Base-by-base conservation (phyloP, 2,888 invertebrate species). In the Diplolepis rosae region DNA sequence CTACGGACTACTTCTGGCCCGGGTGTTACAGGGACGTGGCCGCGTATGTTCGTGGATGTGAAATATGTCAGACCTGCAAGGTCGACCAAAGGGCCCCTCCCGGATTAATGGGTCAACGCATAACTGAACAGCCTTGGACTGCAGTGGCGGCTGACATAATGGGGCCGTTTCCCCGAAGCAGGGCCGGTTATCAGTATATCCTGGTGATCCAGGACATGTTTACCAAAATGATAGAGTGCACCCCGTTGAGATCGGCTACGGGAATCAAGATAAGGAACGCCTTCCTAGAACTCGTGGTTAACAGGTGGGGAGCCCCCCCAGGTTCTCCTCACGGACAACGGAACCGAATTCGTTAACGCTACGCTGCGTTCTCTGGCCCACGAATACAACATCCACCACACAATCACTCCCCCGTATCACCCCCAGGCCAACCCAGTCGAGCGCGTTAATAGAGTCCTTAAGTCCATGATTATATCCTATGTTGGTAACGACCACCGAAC, bases 161-260 rank as follows among this genome's bases (percentile, higher is more conserved):
- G n/a, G n/a, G n/a, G n/a, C n/a, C n/a, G n/a, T n/a, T 80, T 1
- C 80, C 81, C 1, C 68, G 51, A 0, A 71, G 72, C 0, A 52
- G 27, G 24, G 0, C 28, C 0, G 73, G 77, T 0, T 71, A 56
- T 51, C 11, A 50, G 0, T 81, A 79, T 30, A 42, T 80, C 1
- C 27, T 81, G 1, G 76, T 82, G 0, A 45, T 81, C 0, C 70
- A 72, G 9, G 82, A 84, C 48, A 50, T 72, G 1, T 82, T 81
- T 27, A 77, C 73, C 0, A 76, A 77, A 22, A 80, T 70, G 68
- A 51, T 77, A 0, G 66, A 79, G 22, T 66, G 73, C 0, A 39
- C 50, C 7, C 75, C 82, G 0, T 7, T 82, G 0, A 52, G 75
- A 0, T 72, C 35, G 4, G 80, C 80, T 1, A 79, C 71, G 1